These are phyloP conservation scores for Vulpes ferrilata DNA, from an alignment of 2,113 vertebrate genomes.

Conservation along the genomic window DNA sequence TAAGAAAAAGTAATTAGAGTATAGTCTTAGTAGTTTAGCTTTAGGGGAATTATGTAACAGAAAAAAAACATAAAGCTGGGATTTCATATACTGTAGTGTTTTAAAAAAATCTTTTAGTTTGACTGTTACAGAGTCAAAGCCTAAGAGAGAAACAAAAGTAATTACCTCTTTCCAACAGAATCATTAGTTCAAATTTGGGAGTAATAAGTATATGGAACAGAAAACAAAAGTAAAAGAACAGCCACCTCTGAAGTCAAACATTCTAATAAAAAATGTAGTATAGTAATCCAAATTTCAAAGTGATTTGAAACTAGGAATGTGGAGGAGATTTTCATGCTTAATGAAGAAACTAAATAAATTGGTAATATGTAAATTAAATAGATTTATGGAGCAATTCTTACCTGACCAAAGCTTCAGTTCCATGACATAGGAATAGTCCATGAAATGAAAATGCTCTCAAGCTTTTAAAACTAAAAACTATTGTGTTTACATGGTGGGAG, in stretches of 20 bases:
- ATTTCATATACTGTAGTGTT: slow-evolving; percentile 45
- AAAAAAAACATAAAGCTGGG: not conserved
- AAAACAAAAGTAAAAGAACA: not conserved
- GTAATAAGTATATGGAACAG: not conserved
- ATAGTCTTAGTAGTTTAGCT: slow-evolving; percentile 12
- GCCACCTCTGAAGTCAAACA: not conserved
- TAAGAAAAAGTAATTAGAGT: slow-evolving; percentile 35
- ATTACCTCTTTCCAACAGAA: slow-evolving; percentile 21
- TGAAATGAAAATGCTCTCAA: slow-evolving; percentile 43
- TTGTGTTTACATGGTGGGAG: not conserved
- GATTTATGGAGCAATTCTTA: not conserved
- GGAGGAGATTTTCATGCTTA: not conserved
- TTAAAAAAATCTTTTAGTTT: slow-evolving; percentile 32
- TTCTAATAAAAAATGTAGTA: not conserved
- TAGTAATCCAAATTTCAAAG: not conserved
- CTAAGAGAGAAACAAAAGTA: slow-evolving; percentile 42
- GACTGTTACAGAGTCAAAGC: slow-evolving; percentile 21
- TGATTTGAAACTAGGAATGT: slow-evolving; percentile 52
- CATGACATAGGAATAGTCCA: not conserved
- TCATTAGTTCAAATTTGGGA: not conserved
- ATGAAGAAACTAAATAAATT: not conserved
- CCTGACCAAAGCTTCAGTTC: not conserved
- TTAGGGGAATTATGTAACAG: slow-evolving; percentile 44
- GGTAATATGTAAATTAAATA: not conserved
- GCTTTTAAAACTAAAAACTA: not conserved